Conservation (phyloP, 2,797 vertebrate species). For the Poeciliopsis paucimaculata region DNA sequence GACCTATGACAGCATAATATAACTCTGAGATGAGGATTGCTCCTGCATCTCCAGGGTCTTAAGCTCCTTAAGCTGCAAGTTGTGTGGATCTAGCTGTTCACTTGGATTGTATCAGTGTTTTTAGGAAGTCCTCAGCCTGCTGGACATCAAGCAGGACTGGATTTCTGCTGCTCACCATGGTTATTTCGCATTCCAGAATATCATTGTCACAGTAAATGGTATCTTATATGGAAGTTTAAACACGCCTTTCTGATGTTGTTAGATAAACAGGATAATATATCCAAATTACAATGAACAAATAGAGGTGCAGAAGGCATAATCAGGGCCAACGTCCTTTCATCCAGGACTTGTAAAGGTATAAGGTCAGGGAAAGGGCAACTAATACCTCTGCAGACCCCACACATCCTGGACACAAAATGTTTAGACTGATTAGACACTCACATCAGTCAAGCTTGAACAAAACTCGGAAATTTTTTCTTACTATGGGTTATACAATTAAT, state of each 20-base stretch:
- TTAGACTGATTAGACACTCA: not conserved
- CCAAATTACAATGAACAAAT: too few relatives aligned
- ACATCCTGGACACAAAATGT: too few relatives aligned
- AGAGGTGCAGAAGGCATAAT: too few relatives aligned
- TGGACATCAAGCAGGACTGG: conserved; percentile 48
- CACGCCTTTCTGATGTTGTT: not conserved
- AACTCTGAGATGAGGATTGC: conserved; percentile 60
- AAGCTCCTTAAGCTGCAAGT: conserved; percentile 24
- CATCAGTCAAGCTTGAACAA: not conserved
- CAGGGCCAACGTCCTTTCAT: too few relatives aligned
- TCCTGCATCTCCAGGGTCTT: conserved; percentile 59
- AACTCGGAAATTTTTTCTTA: not conserved
- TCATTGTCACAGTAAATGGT: not conserved
- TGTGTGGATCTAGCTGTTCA: conserved; percentile 2
- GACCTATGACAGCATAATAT: conserved; percentile 63
- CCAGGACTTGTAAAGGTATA: too few relatives aligned
- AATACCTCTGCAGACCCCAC: too few relatives aligned
- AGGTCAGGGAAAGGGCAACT: too few relatives aligned
- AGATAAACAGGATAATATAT: too few relatives aligned
- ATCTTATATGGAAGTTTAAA: not conserved
- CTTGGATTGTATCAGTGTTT: conserved; percentile 52
- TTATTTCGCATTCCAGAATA: not conserved
- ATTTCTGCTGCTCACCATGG: conserved; percentile 31
- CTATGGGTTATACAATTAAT: not conserved
- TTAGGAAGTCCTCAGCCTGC: conserved; percentile 45